These are phyloP conservation scores for Crocodylus rhombifer DNA, from an alignment of 2,797 vertebrate species.

Conservation along the genomic window DNA sequence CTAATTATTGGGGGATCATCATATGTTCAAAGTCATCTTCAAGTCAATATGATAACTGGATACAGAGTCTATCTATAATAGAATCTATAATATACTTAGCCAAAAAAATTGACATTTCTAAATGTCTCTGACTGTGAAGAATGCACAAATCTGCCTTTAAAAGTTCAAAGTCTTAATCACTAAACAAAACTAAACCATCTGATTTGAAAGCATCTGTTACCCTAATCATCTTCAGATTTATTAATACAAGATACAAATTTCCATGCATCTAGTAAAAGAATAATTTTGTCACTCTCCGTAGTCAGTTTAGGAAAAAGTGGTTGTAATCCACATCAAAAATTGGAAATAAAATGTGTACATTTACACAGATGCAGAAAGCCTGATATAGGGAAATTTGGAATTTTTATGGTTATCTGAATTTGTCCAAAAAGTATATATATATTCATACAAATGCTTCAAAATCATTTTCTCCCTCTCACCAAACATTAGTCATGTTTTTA, in stretches of 20 bases:
- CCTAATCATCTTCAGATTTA: background rate
- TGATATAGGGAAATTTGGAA: background rate
- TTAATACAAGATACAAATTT: background rate
- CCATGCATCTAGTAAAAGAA: background rate
- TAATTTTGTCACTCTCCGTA: background rate
- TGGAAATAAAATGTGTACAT: background rate
- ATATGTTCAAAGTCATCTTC: too few species aligned
- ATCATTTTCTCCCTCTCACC: background rate
- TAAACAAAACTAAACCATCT: background rate
- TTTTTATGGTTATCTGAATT: background rate
- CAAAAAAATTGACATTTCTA: background rate
- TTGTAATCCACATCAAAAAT: background rate
- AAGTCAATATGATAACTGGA: background rate
- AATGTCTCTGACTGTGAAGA: background rate
- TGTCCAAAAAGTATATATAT: background rate
- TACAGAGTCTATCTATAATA: background rate
- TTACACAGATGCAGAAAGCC: background rate
- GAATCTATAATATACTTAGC: background rate
- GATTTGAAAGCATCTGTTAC: background rate
- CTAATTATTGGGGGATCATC: too few species aligned
- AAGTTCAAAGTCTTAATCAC: fast-evolving
- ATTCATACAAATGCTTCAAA: background rate
- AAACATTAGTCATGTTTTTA: background rate
- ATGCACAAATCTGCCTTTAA: background rate
- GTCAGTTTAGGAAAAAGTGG: background rate